Base-by-base conservation (phyloP, 2,888 invertebrate genomes). In the Drosophila mulleri region DNA sequence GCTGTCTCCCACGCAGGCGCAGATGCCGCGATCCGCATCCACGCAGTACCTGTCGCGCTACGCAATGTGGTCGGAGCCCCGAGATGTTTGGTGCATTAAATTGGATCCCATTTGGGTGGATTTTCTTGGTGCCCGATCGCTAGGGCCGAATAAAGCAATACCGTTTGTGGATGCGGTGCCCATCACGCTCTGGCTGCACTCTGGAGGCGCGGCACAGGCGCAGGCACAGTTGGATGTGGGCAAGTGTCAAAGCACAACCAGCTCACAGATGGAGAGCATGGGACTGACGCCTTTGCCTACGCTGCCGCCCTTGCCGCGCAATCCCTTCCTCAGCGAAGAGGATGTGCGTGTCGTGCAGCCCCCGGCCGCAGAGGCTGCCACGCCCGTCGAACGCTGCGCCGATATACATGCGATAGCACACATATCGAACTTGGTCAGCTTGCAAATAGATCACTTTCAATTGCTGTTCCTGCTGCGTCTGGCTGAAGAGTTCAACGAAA, bases 401-500 rank as follows among this genome's bases (percentile, higher is more conserved):
- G 96, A 96, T 81, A 95, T 98, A 78, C 97, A 97, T 93, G 95
- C 96, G 32, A 94, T 98, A 57, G 96, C 96, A 0, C 95, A 97
- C 88, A 96, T 98, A 58, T 95, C 96, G 58, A 97, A 97, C 88
- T 94, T 98, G 89, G 95, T 98, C 59, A 97, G 97, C 77, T 94
- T 98, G 5, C 98, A 98, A 93, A 94, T 99, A 70, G 98, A 98
- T 94, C 98, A 98, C 93, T 98, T 97, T 93, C 98, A 98, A 93
- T 96, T 96, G 93, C 94, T 98, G 82, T 98, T 98, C 93, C 94
- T 98, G 60, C 93, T 98, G 92, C 94, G 98, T 60, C 94, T 98
- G 84, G 94, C 96, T 29, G 98, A 98, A 93, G 95, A 96, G 56
- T 92, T 97, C 39, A 94, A 96, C 0, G 97, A 97, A 92, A 94